Percentiles rank a stretch among this genome's conserved stretches.
Conservation (phyloP, 2,888 invertebrate species). For the Cephus pulcher region DNA sequence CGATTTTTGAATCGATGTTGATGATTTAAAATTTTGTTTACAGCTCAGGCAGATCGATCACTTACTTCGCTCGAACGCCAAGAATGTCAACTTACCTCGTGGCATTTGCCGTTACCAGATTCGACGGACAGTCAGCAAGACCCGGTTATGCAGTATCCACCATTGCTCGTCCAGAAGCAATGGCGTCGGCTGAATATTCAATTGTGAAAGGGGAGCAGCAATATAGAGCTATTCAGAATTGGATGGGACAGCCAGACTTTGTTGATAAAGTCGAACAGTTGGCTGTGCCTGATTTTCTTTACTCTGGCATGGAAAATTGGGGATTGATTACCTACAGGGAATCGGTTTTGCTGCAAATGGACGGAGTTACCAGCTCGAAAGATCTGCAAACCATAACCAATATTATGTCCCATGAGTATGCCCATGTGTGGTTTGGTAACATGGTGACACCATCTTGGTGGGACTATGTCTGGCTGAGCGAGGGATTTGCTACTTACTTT, state of each 20-base stretch:
- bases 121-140: slow-evolving; percentile 24
- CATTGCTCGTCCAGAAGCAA: slow-evolving; percentile 42
- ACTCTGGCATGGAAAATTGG: slow-evolving; percentile 95
- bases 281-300: slow-evolving; percentile 86
- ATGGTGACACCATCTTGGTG: slow-evolving; percentile 61
- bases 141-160: slow-evolving; percentile 22
- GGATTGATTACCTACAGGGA: slow-evolving; percentile 82
- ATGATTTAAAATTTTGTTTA: neutral
- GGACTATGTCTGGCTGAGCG: slow-evolving; percentile 64
- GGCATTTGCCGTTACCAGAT: slow-evolving; percentile 48
- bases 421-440: slow-evolving; percentile 70
- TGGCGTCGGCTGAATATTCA: slow-evolving; percentile 24
- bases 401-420: slow-evolving; percentile 69
- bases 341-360: slow-evolving; percentile 35
- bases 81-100: slow-evolving; percentile 53
- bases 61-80: slow-evolving; percentile 40
- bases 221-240: slow-evolving; percentile 35
- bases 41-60: neutral
- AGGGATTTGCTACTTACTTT: slow-evolving; percentile 70
- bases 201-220: slow-evolving; percentile 35
- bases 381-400: slow-evolving; percentile 31
- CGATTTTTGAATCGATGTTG: neutral
- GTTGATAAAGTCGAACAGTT: slow-evolving; percentile 79
- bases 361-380: slow-evolving; percentile 29
- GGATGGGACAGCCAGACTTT: slow-evolving; percentile 37